Base-by-base conservation (phyloP, 2,888 invertebrate genomes). In the Ochropleura leucogaster region DNA sequence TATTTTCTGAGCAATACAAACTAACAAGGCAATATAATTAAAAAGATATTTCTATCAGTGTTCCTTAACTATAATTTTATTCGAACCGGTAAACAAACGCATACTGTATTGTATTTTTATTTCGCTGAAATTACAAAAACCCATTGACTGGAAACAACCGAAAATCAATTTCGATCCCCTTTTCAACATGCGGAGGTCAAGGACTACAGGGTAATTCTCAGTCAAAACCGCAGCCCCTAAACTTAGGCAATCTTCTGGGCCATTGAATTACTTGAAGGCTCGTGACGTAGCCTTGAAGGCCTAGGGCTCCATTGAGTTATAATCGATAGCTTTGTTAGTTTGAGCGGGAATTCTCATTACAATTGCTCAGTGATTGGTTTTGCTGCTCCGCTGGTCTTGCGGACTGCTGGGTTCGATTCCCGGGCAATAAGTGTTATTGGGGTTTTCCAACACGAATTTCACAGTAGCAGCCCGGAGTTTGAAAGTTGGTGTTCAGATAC, bases 151-250 rank as follows among this genome's bases (percentile, higher is more conserved):
- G 80, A 59, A 68, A 80, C 80, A 80, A 80, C 68, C 53, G 74
- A 65, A 80, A 80, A 79, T 68, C 80, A 74, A 79, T 79, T 80
- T 60, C 64, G 12, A 46, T 47, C 4, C 66, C 42, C 65, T 72
- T 71, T 77, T 60, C 47, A 55, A 40, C 53, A n/a, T 44, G 47
- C 18, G 10, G 30, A 77, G 68, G 82, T 80, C 55, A 80, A 51
- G 64, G 57, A 44, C 60, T 30, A 75, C 0, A 18, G 18, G 66
- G 51, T 44, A 64, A 49, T 68, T 68, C 82, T n/a, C 6, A 72
- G 51, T 53, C 42, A 30, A 53, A 80, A 77, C 68, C 66, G 42
- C 82, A 80, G 55, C 47, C 30, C 42, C 42, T 14, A 68, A 80
- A 80, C 68, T 80, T 80, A 57, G 60, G 40, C 68, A 72, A 82